Percentiles rank a stretch among this genome's conserved stretches.
Evolutionary conservation across 2,888 invertebrate genomes (phyloP).

Genomic region (Dicyrtomina minuta): DNA sequence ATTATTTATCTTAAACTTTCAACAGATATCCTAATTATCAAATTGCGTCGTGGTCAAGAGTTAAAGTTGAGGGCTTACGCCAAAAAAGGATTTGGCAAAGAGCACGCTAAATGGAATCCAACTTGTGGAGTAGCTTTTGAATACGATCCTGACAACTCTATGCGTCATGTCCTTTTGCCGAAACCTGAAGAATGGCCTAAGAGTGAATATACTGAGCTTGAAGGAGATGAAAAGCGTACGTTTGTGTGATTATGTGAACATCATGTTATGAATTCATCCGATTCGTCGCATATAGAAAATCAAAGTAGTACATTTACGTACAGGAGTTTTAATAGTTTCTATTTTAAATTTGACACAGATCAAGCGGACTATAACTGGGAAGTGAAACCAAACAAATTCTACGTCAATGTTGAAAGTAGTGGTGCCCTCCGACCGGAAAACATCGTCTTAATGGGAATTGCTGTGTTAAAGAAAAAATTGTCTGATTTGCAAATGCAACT

Average conservation of each 20-base stretch:
- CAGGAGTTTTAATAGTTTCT: too few species aligned
- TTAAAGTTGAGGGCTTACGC: conserved; percentile 92
- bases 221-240: conserved; percentile 87
- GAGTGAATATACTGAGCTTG: conserved; percentile 92
- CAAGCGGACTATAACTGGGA: conserved; percentile 93
- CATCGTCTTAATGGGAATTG: conserved; percentile 92
- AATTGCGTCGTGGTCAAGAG: conserved; percentile 81
- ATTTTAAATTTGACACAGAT: conserved; percentile 59
- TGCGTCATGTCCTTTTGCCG: conserved; percentile 92
- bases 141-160: conserved; percentile 97
- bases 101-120: conserved; percentile 99
- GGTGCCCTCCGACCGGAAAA: conserved; percentile 94
- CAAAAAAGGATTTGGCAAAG: conserved; percentile 95
- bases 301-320: too few species aligned
- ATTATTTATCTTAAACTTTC: too few species aligned
- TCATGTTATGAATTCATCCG: conserved; percentile 63
- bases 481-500: conserved; percentile 91
- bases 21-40: conserved; percentile 71
- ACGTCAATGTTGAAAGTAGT: conserved; percentile 91
- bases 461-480: conserved; percentile 89
- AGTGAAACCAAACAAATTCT: conserved; percentile 95
- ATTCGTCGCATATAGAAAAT: background rate
- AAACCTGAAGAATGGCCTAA: conserved; percentile 99
- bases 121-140: conserved; percentile 98
- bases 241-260: too few species aligned